A percentile compares a stretch with the other conserved stretches of the same genome.
Conservation (phyloP, 2,113 vertebrate species). For the Alosa alosa region DNA sequence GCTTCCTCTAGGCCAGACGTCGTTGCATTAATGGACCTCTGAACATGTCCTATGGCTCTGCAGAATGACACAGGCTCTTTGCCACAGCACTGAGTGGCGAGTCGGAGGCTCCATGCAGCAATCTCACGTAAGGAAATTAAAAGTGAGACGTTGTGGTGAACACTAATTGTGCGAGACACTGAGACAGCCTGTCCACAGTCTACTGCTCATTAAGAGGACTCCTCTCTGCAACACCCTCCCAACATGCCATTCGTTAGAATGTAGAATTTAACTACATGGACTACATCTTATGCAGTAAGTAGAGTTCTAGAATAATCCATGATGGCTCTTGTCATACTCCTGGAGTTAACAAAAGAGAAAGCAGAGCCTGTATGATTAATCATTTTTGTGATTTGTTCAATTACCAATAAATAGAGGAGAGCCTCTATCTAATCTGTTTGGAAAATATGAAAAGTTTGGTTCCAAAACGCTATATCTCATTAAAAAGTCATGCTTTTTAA, state of each 20-base stretch:
- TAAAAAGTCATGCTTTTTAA: too few relatives aligned
- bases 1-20: conserved; percentile 36
- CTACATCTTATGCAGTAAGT: not conserved
- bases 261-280: not conserved
- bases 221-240: not conserved
- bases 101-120: not conserved
- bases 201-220: not conserved
- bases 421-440: not conserved
- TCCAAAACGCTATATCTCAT: too few relatives aligned
- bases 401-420: too few relatives aligned
- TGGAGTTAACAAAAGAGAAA: not conserved
- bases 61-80: not conserved
- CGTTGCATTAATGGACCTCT: conserved; percentile 30
- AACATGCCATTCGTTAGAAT: not conserved
- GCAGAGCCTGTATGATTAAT: not conserved
- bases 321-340: not conserved
- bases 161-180: not conserved
- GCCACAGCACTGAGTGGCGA: not conserved
- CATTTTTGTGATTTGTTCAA: not conserved
- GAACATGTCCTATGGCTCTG: conserved; percentile 6
- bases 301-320: not conserved
- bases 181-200: not conserved
- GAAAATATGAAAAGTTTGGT: not conserved
- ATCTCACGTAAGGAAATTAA: not conserved
- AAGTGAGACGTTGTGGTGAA: not conserved